A percentile compares a stretch with the other conserved stretches of the same genome.
These are phyloP conservation scores for Drosophila guanche DNA, from an alignment of 1,140 invertebrate genomes.

Conservation along the genomic window DNA sequence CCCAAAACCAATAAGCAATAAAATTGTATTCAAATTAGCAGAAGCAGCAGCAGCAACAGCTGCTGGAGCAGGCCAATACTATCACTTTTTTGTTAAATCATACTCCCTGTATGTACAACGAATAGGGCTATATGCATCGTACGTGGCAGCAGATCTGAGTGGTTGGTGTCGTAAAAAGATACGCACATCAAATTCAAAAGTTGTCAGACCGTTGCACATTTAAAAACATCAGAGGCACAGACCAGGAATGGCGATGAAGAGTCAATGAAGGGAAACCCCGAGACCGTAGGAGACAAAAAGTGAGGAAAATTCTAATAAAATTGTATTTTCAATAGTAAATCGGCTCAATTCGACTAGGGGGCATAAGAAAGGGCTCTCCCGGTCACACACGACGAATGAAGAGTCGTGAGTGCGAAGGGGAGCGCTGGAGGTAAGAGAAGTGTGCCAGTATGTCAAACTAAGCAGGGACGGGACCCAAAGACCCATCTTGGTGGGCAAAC, in stretches of 20 bases:
- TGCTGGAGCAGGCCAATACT: slow-evolving; percentile 20
- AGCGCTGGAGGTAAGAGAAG: slow-evolving; percentile 33
- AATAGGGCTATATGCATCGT: slow-evolving; percentile 1
- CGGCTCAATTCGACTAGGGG: slow-evolving; percentile 68
- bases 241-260: slow-evolving; percentile 14
- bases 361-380: slow-evolving; percentile 43
- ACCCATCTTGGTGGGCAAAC: slow-evolving; percentile 30
- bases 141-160: slow-evolving; percentile 9
- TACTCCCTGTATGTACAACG: neutral
- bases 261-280: slow-evolving; percentile 32
- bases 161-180: slow-evolving; percentile 65
- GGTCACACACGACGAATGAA: slow-evolving; percentile 23
- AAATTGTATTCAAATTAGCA: slow-evolving; percentile 44
- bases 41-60: slow-evolving; percentile 23
- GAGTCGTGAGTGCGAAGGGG: slow-evolving; percentile 3
- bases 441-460: slow-evolving; percentile 72
- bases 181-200: slow-evolving; percentile 68
- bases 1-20: slow-evolving; percentile 46
- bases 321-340: slow-evolving; percentile 81
- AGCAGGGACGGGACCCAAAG: slow-evolving; percentile 21
- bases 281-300: slow-evolving; percentile 28
- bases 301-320: slow-evolving; percentile 71
- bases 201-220: slow-evolving; percentile 71
- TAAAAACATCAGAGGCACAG: slow-evolving; percentile 1
- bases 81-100: slow-evolving; percentile 27